Base-by-base conservation (phyloP, 2,797 vertebrate species). In the Limosa lapponica region DNA sequence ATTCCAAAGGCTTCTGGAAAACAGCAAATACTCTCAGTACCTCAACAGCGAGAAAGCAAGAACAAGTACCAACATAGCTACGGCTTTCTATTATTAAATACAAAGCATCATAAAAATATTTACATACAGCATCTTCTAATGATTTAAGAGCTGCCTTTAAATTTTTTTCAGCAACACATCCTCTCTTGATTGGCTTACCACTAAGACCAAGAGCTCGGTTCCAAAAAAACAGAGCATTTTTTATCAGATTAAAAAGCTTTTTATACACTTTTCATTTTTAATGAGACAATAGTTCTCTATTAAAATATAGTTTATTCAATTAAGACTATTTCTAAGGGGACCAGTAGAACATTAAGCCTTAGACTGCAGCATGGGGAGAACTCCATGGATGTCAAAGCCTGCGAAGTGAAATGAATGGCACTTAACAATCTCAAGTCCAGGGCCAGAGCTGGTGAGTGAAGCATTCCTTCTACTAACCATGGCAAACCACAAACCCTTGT, bases 151-250 rank as follows among this genome's bases (percentile, higher is more conserved):
- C 23, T 39, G 44, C 30, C 51, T 79, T 67, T 41, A 44, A 69
- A 1, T 52, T 52, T 54, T 83, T 93, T 92, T 71, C 14, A 3
- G 61, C 25, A 61, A 75, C 70, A 51, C 28, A n/a, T 58, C 70
- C 44, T 72, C 82, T 96, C 87, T 69, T 82, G 32, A 94, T 41
- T 37, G 66, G 91, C 70, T 89, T 87, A 59, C 16, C 72, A 71
- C 69, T 16, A 65, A 93, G 39, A 73, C 77, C 65, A 78, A 88
- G 58, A 83, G 36, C 51, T 90, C 25, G 2, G n/a, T 54, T 81
- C 13, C 41, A 89, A 66, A 93, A 57, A 84, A 87, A 70, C 7
- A 46, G 13, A 72, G 67, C 22, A 30, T 67, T 75, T 85, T 72
- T 34, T 36, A 87, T 83, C 43, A 79, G 43, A 72, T 92, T 79